Percentiles rank a stretch among this genome's conserved stretches.
phyloP scores from a whole-genome alignment of 2,888 invertebrate species.

The Parnassius mnemosyne region DNA sequence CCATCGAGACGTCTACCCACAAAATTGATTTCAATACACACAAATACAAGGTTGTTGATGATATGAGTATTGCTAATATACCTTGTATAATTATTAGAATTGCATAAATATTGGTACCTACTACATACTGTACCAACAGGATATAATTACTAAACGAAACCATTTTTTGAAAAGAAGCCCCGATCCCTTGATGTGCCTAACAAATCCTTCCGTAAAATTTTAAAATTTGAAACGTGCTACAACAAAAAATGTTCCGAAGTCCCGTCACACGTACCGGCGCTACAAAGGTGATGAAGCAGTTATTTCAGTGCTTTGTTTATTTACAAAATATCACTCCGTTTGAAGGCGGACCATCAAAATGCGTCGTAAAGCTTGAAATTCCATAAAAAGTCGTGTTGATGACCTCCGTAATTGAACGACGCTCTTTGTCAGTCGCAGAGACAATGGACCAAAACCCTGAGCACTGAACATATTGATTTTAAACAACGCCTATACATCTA shows the following conservation, averaged over 20 bases:
- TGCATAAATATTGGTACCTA: slow-evolving; percentile 3
- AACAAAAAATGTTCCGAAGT: slow-evolving; percentile 54
- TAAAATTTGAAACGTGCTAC: slow-evolving; percentile 49
- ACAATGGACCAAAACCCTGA: slow-evolving; percentile 68
- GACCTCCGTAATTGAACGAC: slow-evolving; percentile 75
- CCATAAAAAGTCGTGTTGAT: slow-evolving; percentile 80
- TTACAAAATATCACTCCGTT: slow-evolving; percentile 81
- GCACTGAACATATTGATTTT: slow-evolving; percentile 59
- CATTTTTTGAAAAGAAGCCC: slow-evolving; percentile 30
- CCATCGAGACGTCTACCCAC: slow-evolving; percentile 27
- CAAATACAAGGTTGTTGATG: slow-evolving; percentile 3
- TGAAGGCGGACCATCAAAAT: slow-evolving; percentile 81
- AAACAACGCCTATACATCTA: slow-evolving; percentile 28
- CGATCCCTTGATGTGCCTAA: slow-evolving; percentile 34
- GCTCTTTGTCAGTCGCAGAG: slow-evolving; percentile 71
- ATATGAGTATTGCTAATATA: slow-evolving; percentile 11
- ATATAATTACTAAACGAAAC: slow-evolving; percentile 30
- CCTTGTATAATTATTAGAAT: slow-evolving; percentile 11
- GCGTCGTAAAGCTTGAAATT: slow-evolving; percentile 76
- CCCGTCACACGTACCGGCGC: slow-evolving; percentile 66
- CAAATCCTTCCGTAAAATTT: slow-evolving; percentile 41
- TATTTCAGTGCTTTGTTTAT: slow-evolving; percentile 79
- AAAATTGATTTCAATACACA: slow-evolving; percentile 21
- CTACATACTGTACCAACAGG: neutral
- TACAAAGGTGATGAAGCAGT: slow-evolving; percentile 78